Evolutionary conservation across 2,113 vertebrate genomes (phyloP), one percentile per base, ranked within the genome.

Genomic region (Chlamydotis undulata): DNA sequence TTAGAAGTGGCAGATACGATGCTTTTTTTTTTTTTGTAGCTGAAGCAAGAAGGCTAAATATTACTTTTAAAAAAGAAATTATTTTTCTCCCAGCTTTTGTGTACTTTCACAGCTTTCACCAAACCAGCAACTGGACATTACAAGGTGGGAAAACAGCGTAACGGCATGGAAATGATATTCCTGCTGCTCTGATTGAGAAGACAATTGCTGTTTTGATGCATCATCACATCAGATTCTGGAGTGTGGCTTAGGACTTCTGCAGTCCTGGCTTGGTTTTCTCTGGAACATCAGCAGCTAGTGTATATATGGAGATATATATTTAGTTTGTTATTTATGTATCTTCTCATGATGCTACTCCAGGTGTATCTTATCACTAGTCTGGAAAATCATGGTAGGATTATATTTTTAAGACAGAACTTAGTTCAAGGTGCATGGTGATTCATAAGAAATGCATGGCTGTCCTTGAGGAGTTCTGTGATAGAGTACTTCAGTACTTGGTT

Each of bases 261-360:
- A 60, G 15, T 53, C 29, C 50, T 39, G 26, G 5, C 35, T 68
- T 87, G 35, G 4, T 55, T 71, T 81, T 24, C 15, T 63, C 31
- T 85, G 41, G 19, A 71, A 7, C 35, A 14, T 29, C 16, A 73
- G 35, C 45, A 78, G 28, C 22, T 67, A n/a, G 3, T 33, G 2
- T 57, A 2, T 69, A 10, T 8, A 9, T 25, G 49, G 45, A 43
- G 14, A 13, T 28, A 12, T 0, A 9, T 22, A 21, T 23, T 82
- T 59, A 41, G 19, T 68, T 64, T 78, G 39, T 22, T 33, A 7
- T 39, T 68, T 39, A 10, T 49, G 49, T 63, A 16, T 61, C 19
- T 60, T 59, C 7, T 67, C 14, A 31, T 26, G 6, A 4, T 75
- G 33, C 55, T 86, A 23, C 21, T 11, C 19, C 22, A 57, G 21